Evolutionary conservation across 2,113 vertebrate species (phyloP), one percentile per base, ranked within the genome.

Genomic region (Abramis brama): DNA sequence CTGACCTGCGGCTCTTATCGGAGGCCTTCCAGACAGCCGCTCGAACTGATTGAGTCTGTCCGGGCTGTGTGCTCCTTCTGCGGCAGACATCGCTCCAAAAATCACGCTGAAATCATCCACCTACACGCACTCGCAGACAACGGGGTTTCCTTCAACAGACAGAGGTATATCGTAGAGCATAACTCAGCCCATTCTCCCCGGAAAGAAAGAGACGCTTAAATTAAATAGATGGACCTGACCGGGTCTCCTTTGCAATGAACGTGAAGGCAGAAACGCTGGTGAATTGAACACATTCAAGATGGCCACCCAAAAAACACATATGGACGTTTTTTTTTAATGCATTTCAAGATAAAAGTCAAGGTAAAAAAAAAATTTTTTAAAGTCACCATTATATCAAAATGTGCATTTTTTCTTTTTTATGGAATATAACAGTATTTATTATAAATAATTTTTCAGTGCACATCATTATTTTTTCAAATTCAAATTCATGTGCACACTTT

Each of bases 21-120:
- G 94, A 90, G 96, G 96, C 92, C 96, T 96, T 90, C 94, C 94
- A 88, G 95, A 94, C 92, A 99, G 93, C 87, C 92, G 96, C 92
- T 97, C 95, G 91, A 98, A 99, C 89, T 57, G 92, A 84, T 95
- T 95, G 87, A 96, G 94, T 90, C 91, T 93, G 75, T 94, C 94
- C 55, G 82, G 84, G 88, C 89, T 91, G 87, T 91, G 90, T 74
- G 85, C 87, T 12, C 85, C 89, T 71, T 91, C 93, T 13, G 89
- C 86, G 84, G 88, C 89, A 88, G 93, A 94, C 95, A 96, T 96
- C 45, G 64, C 91, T 85, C 82, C 68, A 74, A 74, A 89, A 80
- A 83, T 87, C 87, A 83, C 33, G 50, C 74, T 88, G 89, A 89
- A 80, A 87, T 80, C 84, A 87, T 36, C 62, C 21, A 89, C 66